A percentile compares a stretch with the other conserved stretches of the same genome.
These are phyloP conservation scores for Spinus pinus DNA, from an alignment of 2,797 vertebrate species.

Conservation along the genomic window DNA sequence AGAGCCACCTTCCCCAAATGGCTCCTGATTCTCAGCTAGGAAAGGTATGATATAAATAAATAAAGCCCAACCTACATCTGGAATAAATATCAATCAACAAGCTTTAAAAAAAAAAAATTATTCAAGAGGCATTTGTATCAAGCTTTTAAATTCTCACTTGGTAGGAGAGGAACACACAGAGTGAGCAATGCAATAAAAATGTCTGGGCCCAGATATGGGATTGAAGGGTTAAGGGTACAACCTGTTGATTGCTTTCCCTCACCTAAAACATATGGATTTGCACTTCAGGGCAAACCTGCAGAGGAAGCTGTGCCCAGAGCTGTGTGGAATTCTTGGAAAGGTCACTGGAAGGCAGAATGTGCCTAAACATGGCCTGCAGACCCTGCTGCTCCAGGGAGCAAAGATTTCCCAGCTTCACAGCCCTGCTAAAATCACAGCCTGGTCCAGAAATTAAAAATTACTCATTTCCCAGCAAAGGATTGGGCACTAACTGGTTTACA, in stretches of 20 bases:
- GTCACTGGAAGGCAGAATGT: constrained; percentile 38
- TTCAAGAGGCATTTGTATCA: neutral
- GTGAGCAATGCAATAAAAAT: neutral
- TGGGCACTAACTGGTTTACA: neutral
- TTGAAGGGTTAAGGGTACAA: constrained; percentile 60
- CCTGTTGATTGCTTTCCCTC: constrained; percentile 47
- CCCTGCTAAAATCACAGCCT: neutral
- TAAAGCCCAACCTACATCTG: neutral
- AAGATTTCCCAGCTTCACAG: neutral
- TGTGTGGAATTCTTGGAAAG: constrained; percentile 40
- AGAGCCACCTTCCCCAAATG: neutral
- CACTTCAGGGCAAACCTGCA: constrained; percentile 52
- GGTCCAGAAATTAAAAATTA: neutral
- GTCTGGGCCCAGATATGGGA: neutral
- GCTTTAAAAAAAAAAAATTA: neutral
- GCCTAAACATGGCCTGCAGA: neutral
- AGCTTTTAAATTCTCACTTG: constrained; percentile 26
- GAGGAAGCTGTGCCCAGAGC: constrained; percentile 22
- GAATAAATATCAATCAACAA: constrained; percentile 33
- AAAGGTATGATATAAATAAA: constrained; percentile 10
- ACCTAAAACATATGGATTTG: constrained; percentile 67
- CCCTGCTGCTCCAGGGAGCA: neutral
- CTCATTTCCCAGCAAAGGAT: neutral
- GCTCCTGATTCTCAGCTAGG: neutral
- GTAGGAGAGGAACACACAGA: neutral